Conservation (phyloP, 2,888 invertebrate species). For the Megastigmus dorsalis region DNA sequence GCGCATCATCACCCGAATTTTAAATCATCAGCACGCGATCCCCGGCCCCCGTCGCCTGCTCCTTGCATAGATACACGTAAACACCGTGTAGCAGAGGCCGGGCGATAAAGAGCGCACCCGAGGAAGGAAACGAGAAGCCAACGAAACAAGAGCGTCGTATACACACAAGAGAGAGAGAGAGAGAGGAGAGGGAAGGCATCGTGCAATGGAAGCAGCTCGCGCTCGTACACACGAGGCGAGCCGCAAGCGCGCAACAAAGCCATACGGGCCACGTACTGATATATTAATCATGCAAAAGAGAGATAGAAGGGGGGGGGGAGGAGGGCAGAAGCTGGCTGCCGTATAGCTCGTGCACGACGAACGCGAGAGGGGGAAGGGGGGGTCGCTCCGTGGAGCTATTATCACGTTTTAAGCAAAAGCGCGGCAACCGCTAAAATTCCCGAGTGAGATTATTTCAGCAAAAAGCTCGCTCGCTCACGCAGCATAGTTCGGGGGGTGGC, state of each 20-base stretch:
- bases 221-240: slow-evolving; percentile 25
- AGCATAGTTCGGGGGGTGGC: slow-evolving; percentile 39
- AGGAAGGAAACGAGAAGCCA: too few relatives aligned
- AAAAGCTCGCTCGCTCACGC: slow-evolving; percentile 62
- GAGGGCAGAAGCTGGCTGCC: too few relatives aligned
- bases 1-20: too few relatives aligned
- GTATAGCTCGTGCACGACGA: neutral
- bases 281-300: slow-evolving; percentile 46
- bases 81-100: too few relatives aligned
- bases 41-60: too few relatives aligned
- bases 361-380: neutral
- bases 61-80: too few relatives aligned
- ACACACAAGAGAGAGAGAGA: neutral
- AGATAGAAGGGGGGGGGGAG: neutral
- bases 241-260: neutral
- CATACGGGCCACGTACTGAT: slow-evolving; percentile 27
- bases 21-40: too few relatives aligned
- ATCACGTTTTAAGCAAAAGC: slow-evolving; percentile 59
- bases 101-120: too few relatives aligned
- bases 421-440: slow-evolving; percentile 64
- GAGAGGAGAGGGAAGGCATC: neutral
- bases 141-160: too few relatives aligned
- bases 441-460: slow-evolving; percentile 65
- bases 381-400: slow-evolving; percentile 59
- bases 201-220: neutral